Conservation (phyloP, 1,140 invertebrate genomes). For the Mercenaria mercenaria region DNA sequence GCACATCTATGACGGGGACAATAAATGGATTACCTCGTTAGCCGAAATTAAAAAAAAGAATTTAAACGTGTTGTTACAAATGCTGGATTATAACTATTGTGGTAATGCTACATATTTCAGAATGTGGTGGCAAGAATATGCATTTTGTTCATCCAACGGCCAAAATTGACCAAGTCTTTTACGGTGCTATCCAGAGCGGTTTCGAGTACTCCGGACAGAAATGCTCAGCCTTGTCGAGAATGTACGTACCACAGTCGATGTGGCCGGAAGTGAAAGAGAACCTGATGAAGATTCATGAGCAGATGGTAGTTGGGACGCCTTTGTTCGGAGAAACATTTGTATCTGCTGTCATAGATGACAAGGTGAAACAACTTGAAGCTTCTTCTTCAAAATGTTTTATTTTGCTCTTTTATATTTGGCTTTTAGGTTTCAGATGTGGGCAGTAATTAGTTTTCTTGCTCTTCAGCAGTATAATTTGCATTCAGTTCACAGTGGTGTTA, state of each 20-base stretch:
- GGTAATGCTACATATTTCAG: conserved; percentile 86
- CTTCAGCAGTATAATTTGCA: too few species aligned
- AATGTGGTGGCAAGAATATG: conserved; percentile 99
- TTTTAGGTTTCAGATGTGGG: too few species aligned
- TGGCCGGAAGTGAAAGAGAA: conserved; percentile 91
- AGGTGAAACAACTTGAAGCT: too few species aligned
- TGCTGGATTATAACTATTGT: too few species aligned
- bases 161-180: conserved; percentile 93
- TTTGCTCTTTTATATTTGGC: too few species aligned
- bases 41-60: too few species aligned
- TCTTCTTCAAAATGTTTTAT: neutral
- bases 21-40: too few species aligned
- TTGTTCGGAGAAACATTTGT: conserved; percentile 94
- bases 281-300: conserved; percentile 82
- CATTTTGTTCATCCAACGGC: conserved; percentile 98
- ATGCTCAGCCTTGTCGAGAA: conserved; percentile 98
- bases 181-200: conserved; percentile 94
- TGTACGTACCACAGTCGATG: conserved; percentile 97
- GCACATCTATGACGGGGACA: too few species aligned
- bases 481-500: too few species aligned
- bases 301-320: conserved; percentile 94
- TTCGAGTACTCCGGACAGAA: conserved; percentile 99
- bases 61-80: too few species aligned
- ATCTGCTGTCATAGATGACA: conserved; percentile 98
- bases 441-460: too few species aligned